Base-by-base conservation (phyloP, 2,888 invertebrate species). In the Lysandra bellargus region DNA sequence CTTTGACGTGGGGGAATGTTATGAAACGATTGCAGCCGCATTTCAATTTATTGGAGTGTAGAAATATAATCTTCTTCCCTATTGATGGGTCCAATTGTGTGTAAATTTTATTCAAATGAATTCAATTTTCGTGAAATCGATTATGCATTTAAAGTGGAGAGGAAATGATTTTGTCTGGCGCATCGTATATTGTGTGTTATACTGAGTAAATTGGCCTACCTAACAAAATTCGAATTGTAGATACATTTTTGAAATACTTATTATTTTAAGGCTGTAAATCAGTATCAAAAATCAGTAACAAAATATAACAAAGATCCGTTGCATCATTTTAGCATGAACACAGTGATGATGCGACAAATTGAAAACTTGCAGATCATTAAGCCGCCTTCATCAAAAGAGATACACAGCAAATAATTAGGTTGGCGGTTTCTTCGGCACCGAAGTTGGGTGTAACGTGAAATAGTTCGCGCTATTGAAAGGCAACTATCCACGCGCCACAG, bases 1-100 rank as follows among this genome's bases (percentile, higher is more conserved):
- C 75, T 79, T 79, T 79, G 79, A 79, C 75, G 79, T 75, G 73
- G 61, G 74, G 61, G 30, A 79, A 75, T 49, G 64, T 64, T 75
- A 61, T 57, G 79, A 61, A 61, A 44, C 73, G n/a, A 40, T 79
- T 53, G 78, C 73, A 79, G 74, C 79, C 74, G 57, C 79, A 79
- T 74, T 79, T 78, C 78, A 78, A 78, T 78, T 78, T 78, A 60
- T 33, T 79, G 57, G 74, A 79, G 79, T 74, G 74, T 44, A 40
- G 74, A 57, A 78, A 75, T 76, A 76, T 76, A 75, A 75, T 75
- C 73, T 78, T 72, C 79, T 57, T 57, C 60, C 33, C 30, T 74
- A 73, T 60, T 73, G 78, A 79, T 44, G 49, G 23, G 4, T 79
- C 37, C 73, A 73, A 79, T 79, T 74, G 78, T 73, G 37, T 79